Evolutionary conservation across 2,888 invertebrate species (phyloP), one percentile per base, ranked within the genome.

Genomic region (Calliphora vomitoria): DNA sequence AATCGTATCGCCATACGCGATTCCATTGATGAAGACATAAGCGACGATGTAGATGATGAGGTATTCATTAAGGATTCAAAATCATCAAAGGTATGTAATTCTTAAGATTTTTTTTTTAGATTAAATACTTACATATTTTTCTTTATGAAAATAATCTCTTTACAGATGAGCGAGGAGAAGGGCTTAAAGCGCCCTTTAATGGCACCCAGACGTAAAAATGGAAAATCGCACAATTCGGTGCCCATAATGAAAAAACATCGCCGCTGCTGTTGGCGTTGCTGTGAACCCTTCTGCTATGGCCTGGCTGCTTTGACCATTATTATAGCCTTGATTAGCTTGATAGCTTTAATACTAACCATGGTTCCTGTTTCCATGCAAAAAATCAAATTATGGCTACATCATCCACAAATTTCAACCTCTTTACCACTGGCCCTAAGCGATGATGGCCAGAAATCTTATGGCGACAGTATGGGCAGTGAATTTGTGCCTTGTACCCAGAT

Each of bases 21-120:
- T 92, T 96, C 95, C 90, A 94, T 96, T 87, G 96, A 96, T 90
- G 96, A 96, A 89, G 96, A 96, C 88, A 95, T 96, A 88, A 94
- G 96, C 89, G 96, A 96, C 90, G 96, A 96, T 93, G 95, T 96
- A 15, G 96, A 97, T 90, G 96, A 97, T 92, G 96, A 97, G 92
- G 96, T 97, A 20, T 97, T 97, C 91, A 96, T 96, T 89, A 94
- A 96, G 87, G 96, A 96, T 94, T 96, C 96, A 20, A 95, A 95
- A 91, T 95, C 95, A 89, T 95, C 96, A 68, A 96, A 95, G 93
- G 95, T 95, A 8, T 79, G 0, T 41, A 55, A 25, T 18, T 44
- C 44, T 11, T 44, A 5, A 6, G 4, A 35, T 20, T 13, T 20
- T 20, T 13, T 20, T 50, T 11, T 25, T 53, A 18, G 13, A 25